Evolutionary conservation across 1,140 invertebrate species (phyloP).

Genomic region (Drosophila ficusphila): DNA sequence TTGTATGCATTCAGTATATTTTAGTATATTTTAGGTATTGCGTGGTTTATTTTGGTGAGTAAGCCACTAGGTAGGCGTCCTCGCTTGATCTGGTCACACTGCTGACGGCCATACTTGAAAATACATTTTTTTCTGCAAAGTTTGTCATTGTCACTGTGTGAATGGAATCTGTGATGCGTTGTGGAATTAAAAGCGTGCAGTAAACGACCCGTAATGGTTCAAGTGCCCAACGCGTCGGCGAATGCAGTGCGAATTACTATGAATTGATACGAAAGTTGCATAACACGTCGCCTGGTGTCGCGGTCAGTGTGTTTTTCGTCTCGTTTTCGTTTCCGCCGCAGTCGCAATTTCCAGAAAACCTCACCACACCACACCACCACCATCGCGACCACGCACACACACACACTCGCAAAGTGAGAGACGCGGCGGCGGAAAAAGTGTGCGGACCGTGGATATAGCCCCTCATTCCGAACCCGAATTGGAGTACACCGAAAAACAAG

Average conservation of each 20-base stretch:
- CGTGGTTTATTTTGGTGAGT: no score
- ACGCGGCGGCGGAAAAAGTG: conserved; percentile 61
- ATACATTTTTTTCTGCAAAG: conserved; percentile 51
- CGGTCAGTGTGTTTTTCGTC: conserved; percentile 49
- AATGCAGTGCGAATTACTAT: conserved; percentile 57
- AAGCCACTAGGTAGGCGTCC: no score
- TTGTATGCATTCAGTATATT: neutral
- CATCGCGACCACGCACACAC: conserved; percentile 31
- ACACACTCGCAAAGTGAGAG: conserved; percentile 20
- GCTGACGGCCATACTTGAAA: conserved; percentile 36
- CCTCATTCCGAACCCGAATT: conserved; percentile 4
- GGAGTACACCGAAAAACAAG: conserved; percentile 2
- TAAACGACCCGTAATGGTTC: conserved; percentile 32
- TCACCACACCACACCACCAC: conserved; percentile 46
- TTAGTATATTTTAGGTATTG: neutral
- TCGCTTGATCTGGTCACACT: conserved; percentile 2
- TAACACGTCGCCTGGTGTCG: conserved; percentile 66
- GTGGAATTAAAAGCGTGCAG: conserved; percentile 23
- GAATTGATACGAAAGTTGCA: conserved; percentile 73
- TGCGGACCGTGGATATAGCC: conserved; percentile 12
- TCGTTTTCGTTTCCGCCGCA: conserved; percentile 42
- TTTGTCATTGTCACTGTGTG: conserved; percentile 46
- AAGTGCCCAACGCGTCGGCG: conserved; percentile 35
- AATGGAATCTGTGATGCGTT: conserved; percentile 41
- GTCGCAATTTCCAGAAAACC: conserved; percentile 76